Base-by-base conservation (phyloP, 2,797 vertebrate genomes). In the Calcarius lapponicus region DNA sequence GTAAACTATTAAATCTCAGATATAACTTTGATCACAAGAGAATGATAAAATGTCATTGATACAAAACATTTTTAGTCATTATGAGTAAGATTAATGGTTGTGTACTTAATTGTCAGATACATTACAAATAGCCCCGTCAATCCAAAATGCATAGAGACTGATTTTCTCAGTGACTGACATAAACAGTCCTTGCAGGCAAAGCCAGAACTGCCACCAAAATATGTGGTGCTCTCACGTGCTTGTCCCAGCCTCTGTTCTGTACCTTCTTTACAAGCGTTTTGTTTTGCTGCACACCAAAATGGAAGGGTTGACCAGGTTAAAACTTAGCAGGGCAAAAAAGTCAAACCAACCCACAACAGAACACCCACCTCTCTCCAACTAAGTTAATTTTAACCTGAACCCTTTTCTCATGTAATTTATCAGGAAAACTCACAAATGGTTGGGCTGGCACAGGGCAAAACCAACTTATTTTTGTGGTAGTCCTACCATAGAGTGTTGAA, bases 211-310 rank as follows among this genome's bases (percentile, higher is more conserved):
- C 48, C 29, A 11, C 32, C 2, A 0, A 21, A 72, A 31, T 66
- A 54, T 16, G 29, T 24, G 42, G 4, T 2, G 1, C 13, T 2
- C 17, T 69, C 42, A 29, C 1, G 2, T 74, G 48, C 40, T 53
- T 56, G 28, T 92, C 57, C 56, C 65, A 61, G 0, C 13, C 48
- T 82, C 36, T 34, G 20, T 47, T 87, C 43, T 88, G 5, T 78
- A 29, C 13, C 25, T 7, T 78, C 26, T 74, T 34, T n/a, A 25
- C 17, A 62, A 45, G 10, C 24, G 5, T 80, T 89, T 74, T 65
- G 24, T 36, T 88, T 70, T 96, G 65, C 54, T 4, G 3, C 2
- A 0, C 54, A 20, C 34, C 25, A 43, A 6, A 89, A 64, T 1
- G 1, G 9, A 32, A 73, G 60, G 60, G 11, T 85, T 74, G 86